Evolutionary conservation across 2,113 vertebrate species (phyloP).

Genomic region (Vulpes ferrilata): DNA sequence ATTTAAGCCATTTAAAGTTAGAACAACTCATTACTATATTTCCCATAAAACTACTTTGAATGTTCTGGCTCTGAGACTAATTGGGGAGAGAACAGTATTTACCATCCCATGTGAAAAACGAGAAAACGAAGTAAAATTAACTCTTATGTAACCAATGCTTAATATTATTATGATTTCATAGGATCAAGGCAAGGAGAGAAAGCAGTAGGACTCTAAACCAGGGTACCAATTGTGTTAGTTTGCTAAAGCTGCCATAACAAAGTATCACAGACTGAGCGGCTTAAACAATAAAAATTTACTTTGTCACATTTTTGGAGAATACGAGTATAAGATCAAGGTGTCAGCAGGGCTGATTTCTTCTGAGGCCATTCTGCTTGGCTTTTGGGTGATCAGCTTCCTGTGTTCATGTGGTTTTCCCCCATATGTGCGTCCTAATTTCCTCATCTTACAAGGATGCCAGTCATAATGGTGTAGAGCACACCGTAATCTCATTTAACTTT

Average conservation of each 20-base stretch:
- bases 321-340: not conserved
- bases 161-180: constrained; percentile 9
- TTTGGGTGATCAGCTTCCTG: not conserved
- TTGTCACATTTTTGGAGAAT: not conserved
- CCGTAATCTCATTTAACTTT: not conserved
- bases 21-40: constrained; percentile 61
- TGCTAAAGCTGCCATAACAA: not conserved
- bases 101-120: not conserved
- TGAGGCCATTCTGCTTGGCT: not conserved
- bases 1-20: constrained; percentile 64
- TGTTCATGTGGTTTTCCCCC: not conserved
- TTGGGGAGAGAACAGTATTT: constrained; percentile 53
- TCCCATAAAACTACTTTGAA: constrained; percentile 65
- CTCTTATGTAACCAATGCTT: not conserved
- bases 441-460: not conserved
- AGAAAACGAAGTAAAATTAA: constrained; percentile 49
- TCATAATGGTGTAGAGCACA: not conserved
- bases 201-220: not conserved
- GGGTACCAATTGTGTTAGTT: not conserved
- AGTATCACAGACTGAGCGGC: not conserved
- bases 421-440: not conserved
- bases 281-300: not conserved
- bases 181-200: not conserved
- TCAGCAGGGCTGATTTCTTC: not conserved
- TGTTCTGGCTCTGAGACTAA: constrained; percentile 58